Evolutionary conservation across 2,888 invertebrate species (phyloP).

Genomic region (Phortica magna): DNA sequence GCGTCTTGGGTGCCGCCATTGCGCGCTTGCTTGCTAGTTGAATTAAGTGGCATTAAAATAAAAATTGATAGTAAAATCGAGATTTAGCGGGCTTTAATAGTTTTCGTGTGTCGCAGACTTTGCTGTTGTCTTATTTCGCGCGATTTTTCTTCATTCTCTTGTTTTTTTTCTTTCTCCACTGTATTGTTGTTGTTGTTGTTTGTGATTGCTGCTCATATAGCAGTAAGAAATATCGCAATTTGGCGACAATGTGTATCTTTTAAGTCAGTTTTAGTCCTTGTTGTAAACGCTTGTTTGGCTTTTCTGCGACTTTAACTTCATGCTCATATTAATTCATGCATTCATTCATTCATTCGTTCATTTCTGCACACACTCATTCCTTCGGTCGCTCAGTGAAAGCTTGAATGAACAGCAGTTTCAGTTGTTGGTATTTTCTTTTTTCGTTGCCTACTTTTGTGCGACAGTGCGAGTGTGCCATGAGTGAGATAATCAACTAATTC

Average conservation of each 20-base stretch:
- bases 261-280: no score
- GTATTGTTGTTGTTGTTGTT: neutral
- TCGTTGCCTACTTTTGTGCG: neutral
- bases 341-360: neutral
- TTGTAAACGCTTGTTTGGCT: no score
- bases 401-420: no score
- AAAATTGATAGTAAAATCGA: constrained; percentile 15
- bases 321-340: no score
- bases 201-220: neutral
- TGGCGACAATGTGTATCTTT: no score
- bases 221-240: no score
- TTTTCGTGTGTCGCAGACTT: constrained; percentile 6
- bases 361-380: neutral
- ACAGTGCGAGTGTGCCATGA: neutral
- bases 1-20: constrained; percentile 44
- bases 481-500: neutral
- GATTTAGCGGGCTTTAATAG: constrained; percentile 26
- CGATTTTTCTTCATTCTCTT: neutral
- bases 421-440: neutral
- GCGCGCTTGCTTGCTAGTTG: constrained; percentile 16
- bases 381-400: no score
- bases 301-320: no score
- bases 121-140: neutral
- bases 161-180: neutral
- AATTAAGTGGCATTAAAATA: constrained; percentile 18